Evolutionary conservation across 2,113 vertebrate genomes (phyloP), one percentile per base, ranked within the genome.

Genomic region (Nibea albiflora): DNA sequence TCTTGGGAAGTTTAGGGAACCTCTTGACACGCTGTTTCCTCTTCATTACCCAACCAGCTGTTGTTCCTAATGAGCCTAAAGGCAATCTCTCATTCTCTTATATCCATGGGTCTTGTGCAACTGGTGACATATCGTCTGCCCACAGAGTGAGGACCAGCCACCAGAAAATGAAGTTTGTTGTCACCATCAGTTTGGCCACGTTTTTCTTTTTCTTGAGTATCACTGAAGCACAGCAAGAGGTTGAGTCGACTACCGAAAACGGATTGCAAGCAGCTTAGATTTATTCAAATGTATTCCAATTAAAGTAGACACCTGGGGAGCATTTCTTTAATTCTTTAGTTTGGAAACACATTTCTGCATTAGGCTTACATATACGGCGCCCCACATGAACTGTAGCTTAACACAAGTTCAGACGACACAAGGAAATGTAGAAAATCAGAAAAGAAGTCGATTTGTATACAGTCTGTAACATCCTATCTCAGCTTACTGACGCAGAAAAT

Each of bases 21-120:
- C 94, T 95, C 89, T 90, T 95, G 94, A 95, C 94, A 95, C 53
- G 76, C 84, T 75, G 90, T 94, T 96, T 95, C 94, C 94, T 94
- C 92, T 95, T 95, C 95, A 96, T 96, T 96, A 96, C 92, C 92
- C 93, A 93, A 95, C 90, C 95, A 95, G 94, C 94, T 96, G 95
- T 92, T 95, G 93, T 93, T 93, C 85, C 93, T 95, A 95, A 95
- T 95, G 93, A 95, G 94, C 94, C 93, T 89, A 88, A 91, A 93
- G 94, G 92, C 93, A 93, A 88, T 93, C 85, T 90, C 87, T 94
- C 92, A 92, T 90, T 90, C 78, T 88, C 84, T 84, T 94, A 81
- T 75, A 90, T 86, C 75, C 72, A 78, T 76, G 82, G 85, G 85
- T 90, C 79, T 63, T 60, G 76, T 84, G 83, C 88, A 92, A 93